Evolutionary conservation across 2,113 vertebrate species (phyloP).

Genomic region (Narcine bancroftii): DNA sequence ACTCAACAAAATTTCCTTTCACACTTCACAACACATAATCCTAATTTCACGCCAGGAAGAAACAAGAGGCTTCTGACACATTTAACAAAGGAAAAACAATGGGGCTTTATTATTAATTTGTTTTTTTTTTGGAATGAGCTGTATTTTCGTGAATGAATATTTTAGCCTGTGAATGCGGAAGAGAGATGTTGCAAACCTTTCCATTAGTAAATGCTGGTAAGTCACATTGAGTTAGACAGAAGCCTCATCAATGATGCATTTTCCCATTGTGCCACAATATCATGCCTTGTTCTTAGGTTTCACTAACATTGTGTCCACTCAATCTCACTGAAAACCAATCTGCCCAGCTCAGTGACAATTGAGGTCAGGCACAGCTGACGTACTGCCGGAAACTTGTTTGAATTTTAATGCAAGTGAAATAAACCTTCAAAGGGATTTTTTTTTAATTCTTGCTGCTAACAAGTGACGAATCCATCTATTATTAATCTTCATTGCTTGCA

Average conservation of each 20-base stretch:
- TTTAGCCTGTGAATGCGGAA: not conserved
- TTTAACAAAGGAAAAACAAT: conserved; percentile 12
- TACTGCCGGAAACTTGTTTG: not conserved
- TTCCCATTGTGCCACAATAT: not conserved
- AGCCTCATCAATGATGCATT: conserved; percentile 31
- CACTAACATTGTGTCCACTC: conserved; percentile 5
- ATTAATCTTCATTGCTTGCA: not conserved
- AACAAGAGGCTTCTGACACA: not conserved
- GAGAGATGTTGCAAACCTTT: conserved; percentile 8
- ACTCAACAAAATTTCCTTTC: not conserved
- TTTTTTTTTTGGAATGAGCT: not conserved
- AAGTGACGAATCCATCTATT: not conserved
- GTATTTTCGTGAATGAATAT: not conserved
- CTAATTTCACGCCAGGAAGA: not conserved
- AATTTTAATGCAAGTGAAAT: conserved; percentile 29
- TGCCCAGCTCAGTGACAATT: conserved; percentile 18
- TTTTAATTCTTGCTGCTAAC: not conserved
- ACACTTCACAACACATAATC: conserved; percentile 14
- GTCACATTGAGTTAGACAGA: not conserved
- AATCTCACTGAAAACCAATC: conserved; percentile 7
- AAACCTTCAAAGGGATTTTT: not conserved
- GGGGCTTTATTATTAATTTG: not conserved
- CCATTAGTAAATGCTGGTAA: not conserved
- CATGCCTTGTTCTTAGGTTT: not conserved
- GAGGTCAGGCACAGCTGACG: conserved; percentile 11